A percentile compares a stretch with the other conserved stretches of the same genome.
These are phyloP conservation scores for Carcinoscorpius rotundicauda DNA, from an alignment of 1,140 invertebrate species.

Conservation along the genomic window DNA sequence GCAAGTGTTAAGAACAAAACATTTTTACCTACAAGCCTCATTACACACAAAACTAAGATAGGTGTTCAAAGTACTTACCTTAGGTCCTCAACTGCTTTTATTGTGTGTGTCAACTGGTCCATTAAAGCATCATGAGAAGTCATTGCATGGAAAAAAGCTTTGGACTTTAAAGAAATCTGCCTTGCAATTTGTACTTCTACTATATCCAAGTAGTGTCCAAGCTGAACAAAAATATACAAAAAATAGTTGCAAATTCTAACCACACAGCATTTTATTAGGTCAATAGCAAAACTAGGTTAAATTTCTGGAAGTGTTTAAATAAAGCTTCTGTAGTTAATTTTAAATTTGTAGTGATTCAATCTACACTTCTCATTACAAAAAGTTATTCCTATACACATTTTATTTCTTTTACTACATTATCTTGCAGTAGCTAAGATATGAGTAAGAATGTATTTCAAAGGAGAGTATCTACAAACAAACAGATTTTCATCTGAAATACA, in stretches of 20 bases:
- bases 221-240: constrained; percentile 29
- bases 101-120: constrained; percentile 73
- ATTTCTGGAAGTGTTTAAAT: background rate
- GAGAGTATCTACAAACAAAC: too few relatives aligned
- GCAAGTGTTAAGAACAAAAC: too few relatives aligned
- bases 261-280: background rate
- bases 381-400: too few relatives aligned
- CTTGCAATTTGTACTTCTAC: constrained; percentile 91
- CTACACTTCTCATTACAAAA: too few relatives aligned
- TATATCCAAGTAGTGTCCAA: constrained; percentile 90
- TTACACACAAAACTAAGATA: too few relatives aligned
- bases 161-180: constrained; percentile 90
- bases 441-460: too few relatives aligned
- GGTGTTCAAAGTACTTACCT: constrained; percentile 6
- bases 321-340: background rate
- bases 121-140: constrained; percentile 86
- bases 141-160: constrained; percentile 94
- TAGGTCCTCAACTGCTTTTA: constrained; percentile 60
- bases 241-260: background rate
- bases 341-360: too few relatives aligned
- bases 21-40: too few relatives aligned
- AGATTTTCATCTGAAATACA: too few relatives aligned
- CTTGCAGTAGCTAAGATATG: too few relatives aligned
- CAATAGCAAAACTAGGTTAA: background rate
- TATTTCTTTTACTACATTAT: too few relatives aligned